Percentiles rank a stretch among this genome's conserved stretches.
Conservation (phyloP, 2,113 vertebrate genomes). For the Fregetta grallaria region DNA sequence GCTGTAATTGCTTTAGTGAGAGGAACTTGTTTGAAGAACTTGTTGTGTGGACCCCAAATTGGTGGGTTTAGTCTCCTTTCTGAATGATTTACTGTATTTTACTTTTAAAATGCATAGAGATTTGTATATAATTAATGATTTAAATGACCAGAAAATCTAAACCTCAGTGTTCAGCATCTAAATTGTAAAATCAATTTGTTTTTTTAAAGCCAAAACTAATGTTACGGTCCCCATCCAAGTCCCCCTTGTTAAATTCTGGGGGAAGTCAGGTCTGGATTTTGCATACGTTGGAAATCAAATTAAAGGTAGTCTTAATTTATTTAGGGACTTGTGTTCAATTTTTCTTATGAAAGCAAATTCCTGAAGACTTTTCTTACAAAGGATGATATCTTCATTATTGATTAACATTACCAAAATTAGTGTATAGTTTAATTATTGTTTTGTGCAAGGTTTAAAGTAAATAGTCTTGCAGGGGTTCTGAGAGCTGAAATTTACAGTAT, state of each 20-base stretch:
- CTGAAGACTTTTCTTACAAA: background rate
- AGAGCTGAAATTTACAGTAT: background rate
- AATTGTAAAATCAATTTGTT: background rate
- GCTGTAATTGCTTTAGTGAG: background rate
- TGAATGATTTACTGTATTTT: background rate
- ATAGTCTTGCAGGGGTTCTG: background rate
- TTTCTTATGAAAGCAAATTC: background rate
- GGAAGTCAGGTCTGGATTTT: background rate
- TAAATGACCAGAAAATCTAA: background rate
- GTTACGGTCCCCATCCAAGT: background rate
- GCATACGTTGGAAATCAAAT: background rate
- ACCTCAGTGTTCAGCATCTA: fast-evolving
- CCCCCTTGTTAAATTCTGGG: background rate
- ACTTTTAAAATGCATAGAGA: background rate
- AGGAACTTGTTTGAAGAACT: background rate
- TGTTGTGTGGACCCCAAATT: fast-evolving
- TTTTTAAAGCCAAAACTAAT: background rate
- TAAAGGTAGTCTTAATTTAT: background rate
- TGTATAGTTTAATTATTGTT: background rate
- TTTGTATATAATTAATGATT: background rate
- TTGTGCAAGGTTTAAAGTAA: background rate
- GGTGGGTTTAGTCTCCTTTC: background rate
- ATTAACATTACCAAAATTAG: background rate
- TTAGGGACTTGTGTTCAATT: background rate
- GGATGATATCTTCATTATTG: background rate